phyloP scores from a whole-genome alignment of 37 sponge, comb jelly and placozoan genomes.

The Ianthella basta region DNA sequence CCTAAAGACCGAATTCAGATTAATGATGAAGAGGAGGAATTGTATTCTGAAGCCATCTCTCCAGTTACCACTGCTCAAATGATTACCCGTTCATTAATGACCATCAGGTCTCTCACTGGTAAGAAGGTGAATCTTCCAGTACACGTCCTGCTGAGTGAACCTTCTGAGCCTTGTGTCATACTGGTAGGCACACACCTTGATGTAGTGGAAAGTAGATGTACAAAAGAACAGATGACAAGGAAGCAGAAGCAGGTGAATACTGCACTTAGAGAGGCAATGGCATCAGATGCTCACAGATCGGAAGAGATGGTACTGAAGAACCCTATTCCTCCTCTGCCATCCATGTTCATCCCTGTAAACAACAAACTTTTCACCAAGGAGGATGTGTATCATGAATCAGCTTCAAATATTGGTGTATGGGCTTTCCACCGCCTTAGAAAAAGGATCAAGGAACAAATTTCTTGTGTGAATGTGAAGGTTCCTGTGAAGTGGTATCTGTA shows the following conservation, averaged over 20 bases:
- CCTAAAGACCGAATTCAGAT: background rate
- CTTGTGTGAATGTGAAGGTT: background rate
- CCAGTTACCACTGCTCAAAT: background rate
- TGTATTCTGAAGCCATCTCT: background rate
- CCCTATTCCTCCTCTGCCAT: no score
- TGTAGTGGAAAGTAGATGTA: background rate
- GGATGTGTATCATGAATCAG: background rate
- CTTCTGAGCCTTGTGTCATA: background rate
- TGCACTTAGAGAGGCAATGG: no score
- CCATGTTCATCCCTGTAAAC: no score
- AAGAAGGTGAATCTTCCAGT: background rate
- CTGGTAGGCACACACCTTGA: background rate
- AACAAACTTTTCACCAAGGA: no score
- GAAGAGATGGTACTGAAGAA: no score
- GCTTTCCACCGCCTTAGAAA: background rate
- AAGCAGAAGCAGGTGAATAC: no score
- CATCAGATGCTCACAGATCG: no score
- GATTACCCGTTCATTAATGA: background rate
- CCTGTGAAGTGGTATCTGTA: constrained; percentile 10
- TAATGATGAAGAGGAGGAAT: background rate
- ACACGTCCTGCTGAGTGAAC: background rate
- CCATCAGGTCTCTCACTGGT: background rate
- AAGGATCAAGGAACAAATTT: background rate
- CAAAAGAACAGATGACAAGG: background rate
- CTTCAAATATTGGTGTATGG: background rate